Conservation (phyloP, 2,888 invertebrate species). For the Schrankia costaestrigalis region DNA sequence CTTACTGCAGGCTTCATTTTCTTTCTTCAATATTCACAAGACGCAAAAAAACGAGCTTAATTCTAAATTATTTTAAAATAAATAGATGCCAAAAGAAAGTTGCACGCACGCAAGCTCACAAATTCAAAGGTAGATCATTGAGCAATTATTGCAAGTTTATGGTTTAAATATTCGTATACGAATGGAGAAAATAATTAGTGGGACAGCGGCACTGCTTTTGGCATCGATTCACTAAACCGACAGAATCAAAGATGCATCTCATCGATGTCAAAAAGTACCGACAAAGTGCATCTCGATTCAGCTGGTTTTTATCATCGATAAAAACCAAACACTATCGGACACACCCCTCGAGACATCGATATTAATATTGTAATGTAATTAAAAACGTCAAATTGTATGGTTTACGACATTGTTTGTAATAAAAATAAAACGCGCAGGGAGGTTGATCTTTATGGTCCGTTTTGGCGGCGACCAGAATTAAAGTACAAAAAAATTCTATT, state of each 20-base stretch:
- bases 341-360: slow-evolving; percentile 57
- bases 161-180: slow-evolving; percentile 58
- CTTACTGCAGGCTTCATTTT: slow-evolving; percentile 45
- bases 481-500: slow-evolving; percentile 60
- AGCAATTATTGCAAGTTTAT: slow-evolving; percentile 66
- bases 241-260: slow-evolving; percentile 46
- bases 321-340: slow-evolving; percentile 73
- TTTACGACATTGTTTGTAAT: slow-evolving; percentile 54
- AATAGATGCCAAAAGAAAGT: slow-evolving; percentile 68
- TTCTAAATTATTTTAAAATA: slow-evolving; percentile 58
- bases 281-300: slow-evolving; percentile 40
- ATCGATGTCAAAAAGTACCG: slow-evolving; percentile 24
- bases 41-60: slow-evolving; percentile 70
- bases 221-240: slow-evolving; percentile 59
- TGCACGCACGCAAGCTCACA: slow-evolving; percentile 35
- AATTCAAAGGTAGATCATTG: slow-evolving; percentile 59
- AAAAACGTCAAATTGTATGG: slow-evolving; percentile 53
- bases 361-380: slow-evolving; percentile 54
- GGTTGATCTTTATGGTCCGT: slow-evolving; percentile 62
- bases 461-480: slow-evolving; percentile 63
- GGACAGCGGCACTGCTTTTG: slow-evolving; percentile 62
- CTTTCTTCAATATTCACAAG: slow-evolving; percentile 46
- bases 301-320: slow-evolving; percentile 47
- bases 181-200: slow-evolving; percentile 63
- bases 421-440: slow-evolving; percentile 44